These are phyloP conservation scores for Callithrix jacchus DNA, from an alignment of 2,113 vertebrate genomes.

Conservation along the genomic window DNA sequence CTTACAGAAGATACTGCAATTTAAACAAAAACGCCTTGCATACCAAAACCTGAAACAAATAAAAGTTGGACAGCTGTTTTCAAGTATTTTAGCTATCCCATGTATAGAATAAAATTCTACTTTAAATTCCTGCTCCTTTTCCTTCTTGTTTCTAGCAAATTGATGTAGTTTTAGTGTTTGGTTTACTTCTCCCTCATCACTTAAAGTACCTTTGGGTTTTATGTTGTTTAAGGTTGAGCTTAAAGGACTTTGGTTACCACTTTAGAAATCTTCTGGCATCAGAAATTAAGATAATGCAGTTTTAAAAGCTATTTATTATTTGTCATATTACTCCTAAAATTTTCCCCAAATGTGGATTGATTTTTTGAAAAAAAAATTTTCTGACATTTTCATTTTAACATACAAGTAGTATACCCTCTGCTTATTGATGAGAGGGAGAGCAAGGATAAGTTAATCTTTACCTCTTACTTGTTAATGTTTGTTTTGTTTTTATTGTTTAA, in stretches of 20 bases:
- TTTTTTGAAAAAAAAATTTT: slow-evolving; percentile 24
- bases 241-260: slow-evolving; percentile 84
- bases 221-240: slow-evolving; percentile 86
- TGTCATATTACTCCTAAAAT: slow-evolving; percentile 56
- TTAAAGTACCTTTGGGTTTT: slow-evolving; percentile 81
- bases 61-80: slow-evolving; percentile 52
- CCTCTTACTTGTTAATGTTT: slow-evolving; percentile 56
- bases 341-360: slow-evolving; percentile 48
- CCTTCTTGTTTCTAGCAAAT: slow-evolving; percentile 73
- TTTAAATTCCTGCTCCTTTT: slow-evolving; percentile 76
- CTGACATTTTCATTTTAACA: slow-evolving; percentile 59
- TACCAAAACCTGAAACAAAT: slow-evolving; percentile 39
- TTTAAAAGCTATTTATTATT: slow-evolving; percentile 62
- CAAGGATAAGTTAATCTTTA: slow-evolving; percentile 57
- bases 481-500: slow-evolving; percentile 58
- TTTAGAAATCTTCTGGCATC: slow-evolving; percentile 60
- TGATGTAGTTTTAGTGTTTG: slow-evolving; percentile 84
- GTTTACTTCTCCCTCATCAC: slow-evolving; percentile 78
- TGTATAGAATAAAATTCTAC: slow-evolving; percentile 85
- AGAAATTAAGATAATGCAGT: slow-evolving; percentile 50
- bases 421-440: slow-evolving; percentile 60
- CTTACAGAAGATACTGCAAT: slow-evolving; percentile 76
- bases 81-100: slow-evolving; percentile 75
- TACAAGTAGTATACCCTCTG: slow-evolving; percentile 56
- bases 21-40: slow-evolving; percentile 66